Evolutionary conservation across 2,888 invertebrate species (phyloP).

Genomic region (Hydropsyche betteni): DNA sequence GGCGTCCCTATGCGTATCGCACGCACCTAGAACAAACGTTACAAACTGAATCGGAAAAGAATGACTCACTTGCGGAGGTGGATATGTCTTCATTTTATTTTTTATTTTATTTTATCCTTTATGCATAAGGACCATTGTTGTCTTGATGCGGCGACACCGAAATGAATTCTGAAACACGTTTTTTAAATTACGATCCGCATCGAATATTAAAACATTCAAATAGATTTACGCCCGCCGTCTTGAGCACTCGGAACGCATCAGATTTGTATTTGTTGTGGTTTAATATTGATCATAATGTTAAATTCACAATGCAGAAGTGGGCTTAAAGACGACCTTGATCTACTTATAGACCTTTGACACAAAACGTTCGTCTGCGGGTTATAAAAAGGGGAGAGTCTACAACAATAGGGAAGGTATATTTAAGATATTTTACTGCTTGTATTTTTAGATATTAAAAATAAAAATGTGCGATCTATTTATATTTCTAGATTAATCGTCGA

Average conservation of each 20-base stretch:
- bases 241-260: background rate
- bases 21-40: conserved; percentile 29
- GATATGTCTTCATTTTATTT: conserved; percentile 30
- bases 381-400: conserved; percentile 2
- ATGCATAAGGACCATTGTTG: conserved; percentile 25
- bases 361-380: conserved; percentile 18
- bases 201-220: conserved; percentile 27
- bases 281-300: conserved; percentile 11
- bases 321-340: conserved; percentile 17
- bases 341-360: conserved; percentile 23
- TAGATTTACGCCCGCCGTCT: conserved; percentile 8
- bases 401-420: background rate
- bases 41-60: conserved; percentile 31
- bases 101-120: conserved; percentile 21
- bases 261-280: background rate
- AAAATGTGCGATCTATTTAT: background rate
- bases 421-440: background rate
- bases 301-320: no score
- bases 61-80: conserved; percentile 31
- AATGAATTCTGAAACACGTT: conserved; percentile 7
- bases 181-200: conserved; percentile 20
- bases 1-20: background rate
- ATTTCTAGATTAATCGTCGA: conserved; percentile 19
- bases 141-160: conserved; percentile 9
- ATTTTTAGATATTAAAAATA: conserved; percentile 1